Evolutionary conservation across 1,140 invertebrate genomes (phyloP).

Genomic region (Drosophila willistoni): DNA sequence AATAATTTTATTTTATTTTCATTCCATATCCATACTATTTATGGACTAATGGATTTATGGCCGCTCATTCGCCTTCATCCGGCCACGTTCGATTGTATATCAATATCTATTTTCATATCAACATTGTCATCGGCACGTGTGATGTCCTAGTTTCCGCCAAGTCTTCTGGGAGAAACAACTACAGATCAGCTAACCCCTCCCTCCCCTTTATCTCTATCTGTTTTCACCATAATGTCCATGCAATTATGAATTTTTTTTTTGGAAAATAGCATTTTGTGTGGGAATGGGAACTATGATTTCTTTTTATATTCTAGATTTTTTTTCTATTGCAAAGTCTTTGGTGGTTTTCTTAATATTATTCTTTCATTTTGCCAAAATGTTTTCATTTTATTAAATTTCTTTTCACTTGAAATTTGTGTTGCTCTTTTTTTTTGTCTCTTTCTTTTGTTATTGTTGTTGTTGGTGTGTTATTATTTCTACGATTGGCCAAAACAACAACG

Average conservation of each 20-base stretch:
- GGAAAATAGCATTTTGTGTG: constrained; percentile 38
- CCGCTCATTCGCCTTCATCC: constrained; percentile 23
- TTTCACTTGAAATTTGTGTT: constrained; percentile 61
- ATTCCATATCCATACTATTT: constrained; percentile 75
- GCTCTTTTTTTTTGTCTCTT: constrained; percentile 29
- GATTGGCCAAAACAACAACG: constrained; percentile 48
- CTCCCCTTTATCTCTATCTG: background rate
- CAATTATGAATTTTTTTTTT: constrained; percentile 52
- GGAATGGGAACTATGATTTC: constrained; percentile 40
- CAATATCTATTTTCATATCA: constrained; percentile 57
- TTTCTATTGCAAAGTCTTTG: constrained; percentile 26
- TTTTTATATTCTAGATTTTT: background rate
- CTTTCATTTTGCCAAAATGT: constrained; percentile 81
- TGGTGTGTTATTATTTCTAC: constrained; percentile 61
- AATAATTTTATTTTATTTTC: constrained; percentile 74
- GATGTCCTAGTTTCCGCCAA: constrained; percentile 57
- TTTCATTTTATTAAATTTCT: constrained; percentile 82
- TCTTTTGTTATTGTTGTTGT: constrained; percentile 44
- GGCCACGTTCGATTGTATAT: constrained; percentile 56
- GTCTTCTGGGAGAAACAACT: constrained; percentile 30
- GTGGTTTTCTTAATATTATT: constrained; percentile 69
- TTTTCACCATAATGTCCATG: constrained; percentile 39
- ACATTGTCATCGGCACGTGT: constrained; percentile 70
- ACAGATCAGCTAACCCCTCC: constrained; percentile 12
- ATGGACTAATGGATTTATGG: constrained; percentile 81